Evolutionary conservation across 2,888 invertebrate species (phyloP), one percentile per base, ranked within the genome.

Genomic region (Perdita meconis): DNA sequence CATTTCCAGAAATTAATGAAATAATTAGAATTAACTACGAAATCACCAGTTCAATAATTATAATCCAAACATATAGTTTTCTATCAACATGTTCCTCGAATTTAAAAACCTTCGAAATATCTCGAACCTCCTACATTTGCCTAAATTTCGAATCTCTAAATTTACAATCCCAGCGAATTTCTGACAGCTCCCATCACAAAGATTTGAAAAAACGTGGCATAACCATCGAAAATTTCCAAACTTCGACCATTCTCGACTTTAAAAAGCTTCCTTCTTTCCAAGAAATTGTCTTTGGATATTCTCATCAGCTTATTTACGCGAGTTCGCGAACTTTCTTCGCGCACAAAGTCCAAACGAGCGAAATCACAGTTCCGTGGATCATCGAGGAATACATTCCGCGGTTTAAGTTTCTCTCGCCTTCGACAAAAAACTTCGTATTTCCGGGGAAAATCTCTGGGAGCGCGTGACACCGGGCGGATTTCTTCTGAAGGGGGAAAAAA

Each of bases 301-400:
- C 53, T 53, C 0, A n/a, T n/a, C 30, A 10, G 4, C 30, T 53
- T 53, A 30, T 53, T 53, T 53, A 34, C 24, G 53, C 53, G n/a
- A 30, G 4, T 53, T 34, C 30, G 16, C 30, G 30, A 53, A 19
- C 53, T 53, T 16, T 30, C 30, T 16, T n/a, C 16, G 53, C 30
- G 30, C n/a, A 51, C 51, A 16, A 5, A 16, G 44, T 44, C 44
- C 44, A 16, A 44, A 16, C 44, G 44, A 19, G 44, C 44, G 30
- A n/a, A 30, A 53, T 34, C 30, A 53, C 53, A 30, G 51, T 2
- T 10, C 8, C 2, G 16, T 2, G 53, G 10, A 6, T 24, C 3
- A 19, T 30, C n/a, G n/a, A 30, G 53, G 13, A 34, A 53, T 53
- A 26, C 34, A 53, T 53, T 53, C 53, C 3, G n/a, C 53, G 30